phyloP scores from a whole-genome alignment of 2,888 invertebrate genomes.

The Eulithis testata region DNA sequence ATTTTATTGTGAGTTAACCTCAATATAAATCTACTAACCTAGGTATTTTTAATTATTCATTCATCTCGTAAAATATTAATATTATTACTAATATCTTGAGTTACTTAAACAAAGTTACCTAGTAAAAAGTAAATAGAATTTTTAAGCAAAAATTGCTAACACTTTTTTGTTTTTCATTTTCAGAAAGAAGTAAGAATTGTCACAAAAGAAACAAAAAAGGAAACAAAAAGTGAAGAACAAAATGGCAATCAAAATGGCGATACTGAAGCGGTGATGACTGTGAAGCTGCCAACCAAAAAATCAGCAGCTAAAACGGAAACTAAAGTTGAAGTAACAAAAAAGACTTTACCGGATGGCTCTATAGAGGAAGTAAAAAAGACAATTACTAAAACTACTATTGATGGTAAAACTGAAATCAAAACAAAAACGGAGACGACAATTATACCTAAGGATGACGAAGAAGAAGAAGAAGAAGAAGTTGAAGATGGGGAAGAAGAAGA shows the following conservation, averaged over 20 bases:
- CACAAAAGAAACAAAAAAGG: conserved; percentile 65
- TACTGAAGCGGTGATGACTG: conserved; percentile 63
- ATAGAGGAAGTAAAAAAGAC: conserved; percentile 75
- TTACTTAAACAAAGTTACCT: background rate
- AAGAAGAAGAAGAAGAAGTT: conserved; percentile 59
- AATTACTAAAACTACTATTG: conserved; percentile 73
- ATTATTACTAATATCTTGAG: conserved; percentile 1
- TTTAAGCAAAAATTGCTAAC: background rate
- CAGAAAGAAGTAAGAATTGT: conserved; percentile 73
- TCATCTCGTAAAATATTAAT: background rate
- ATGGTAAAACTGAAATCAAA: conserved; percentile 74
- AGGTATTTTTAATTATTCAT: background rate
- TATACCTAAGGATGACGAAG: conserved; percentile 69
- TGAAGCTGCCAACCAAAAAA: conserved; percentile 72
- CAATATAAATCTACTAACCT: conserved; percentile 23
- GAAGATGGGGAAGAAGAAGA: conserved; percentile 56
- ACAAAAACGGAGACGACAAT: conserved; percentile 75
- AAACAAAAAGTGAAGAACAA: conserved; percentile 62
- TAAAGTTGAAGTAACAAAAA: conserved; percentile 72
- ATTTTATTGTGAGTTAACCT: conserved; percentile 59
- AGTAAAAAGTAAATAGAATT: too few species aligned
- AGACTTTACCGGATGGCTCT: conserved; percentile 70
- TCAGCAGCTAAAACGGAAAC: conserved; percentile 76
- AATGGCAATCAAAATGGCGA: conserved; percentile 72
- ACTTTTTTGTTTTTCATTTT: conserved; percentile 47